Evolutionary conservation across 1,140 invertebrate genomes (phyloP).

Genomic region (Nomia melanderi): DNA sequence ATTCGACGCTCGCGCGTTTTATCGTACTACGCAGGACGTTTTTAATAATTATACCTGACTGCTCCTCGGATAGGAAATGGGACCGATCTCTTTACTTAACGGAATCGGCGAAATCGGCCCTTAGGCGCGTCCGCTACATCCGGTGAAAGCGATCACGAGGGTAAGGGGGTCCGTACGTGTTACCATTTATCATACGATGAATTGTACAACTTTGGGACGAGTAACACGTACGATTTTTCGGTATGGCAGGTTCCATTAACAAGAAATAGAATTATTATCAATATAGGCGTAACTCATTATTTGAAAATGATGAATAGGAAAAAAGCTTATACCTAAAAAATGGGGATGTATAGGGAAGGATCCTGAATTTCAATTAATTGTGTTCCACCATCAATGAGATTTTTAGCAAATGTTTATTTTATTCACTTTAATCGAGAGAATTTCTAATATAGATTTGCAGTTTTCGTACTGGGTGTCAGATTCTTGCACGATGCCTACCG

Average conservation of each 20-base stretch:
- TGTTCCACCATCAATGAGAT: too few relatives aligned
- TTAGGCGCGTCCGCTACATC: neutral
- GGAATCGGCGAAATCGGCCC: slow-evolving; percentile 21
- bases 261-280: too few relatives aligned
- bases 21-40: slow-evolving; percentile 12
- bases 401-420: neutral
- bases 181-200: too few relatives aligned
- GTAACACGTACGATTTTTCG: too few relatives aligned
- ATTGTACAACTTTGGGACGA: too few relatives aligned
- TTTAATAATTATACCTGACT: slow-evolving; percentile 10
- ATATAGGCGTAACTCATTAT: too few relatives aligned
- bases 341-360: too few relatives aligned
- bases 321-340: too few relatives aligned
- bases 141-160: slow-evolving; percentile 17
- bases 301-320: too few relatives aligned
- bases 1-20: slow-evolving; percentile 12
- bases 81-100: neutral
- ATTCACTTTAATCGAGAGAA: neutral
- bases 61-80: neutral
- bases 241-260: too few relatives aligned
- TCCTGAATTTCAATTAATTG: too few relatives aligned
- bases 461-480: neutral
- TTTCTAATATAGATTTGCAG: neutral
- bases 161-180: neutral
- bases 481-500: neutral